Evolutionary conservation across 2,888 invertebrate species (phyloP).

Genomic region (Andrena hattorfiana): DNA sequence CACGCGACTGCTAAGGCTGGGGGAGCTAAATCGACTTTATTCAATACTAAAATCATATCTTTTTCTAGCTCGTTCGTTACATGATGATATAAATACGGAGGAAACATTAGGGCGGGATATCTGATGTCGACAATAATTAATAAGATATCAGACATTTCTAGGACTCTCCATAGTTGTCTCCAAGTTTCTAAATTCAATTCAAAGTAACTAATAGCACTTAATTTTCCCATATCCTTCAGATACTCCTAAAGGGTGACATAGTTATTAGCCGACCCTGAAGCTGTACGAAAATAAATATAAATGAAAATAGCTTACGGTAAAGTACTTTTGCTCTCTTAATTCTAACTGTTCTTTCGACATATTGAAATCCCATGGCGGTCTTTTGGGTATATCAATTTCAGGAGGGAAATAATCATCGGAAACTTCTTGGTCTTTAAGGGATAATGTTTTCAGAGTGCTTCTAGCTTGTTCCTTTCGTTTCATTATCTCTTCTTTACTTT

Average conservation of each 20-base stretch:
- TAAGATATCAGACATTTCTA: conserved; percentile 97
- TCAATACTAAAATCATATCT: conserved; percentile 94
- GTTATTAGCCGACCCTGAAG: conserved; percentile 14
- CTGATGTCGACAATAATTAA: conserved; percentile 95
- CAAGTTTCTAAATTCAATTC: conserved; percentile 98
- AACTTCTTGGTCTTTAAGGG: conserved; percentile 89
- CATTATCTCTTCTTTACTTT: conserved; percentile 90
- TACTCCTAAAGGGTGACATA: conserved; percentile 89
- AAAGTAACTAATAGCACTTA: conserved; percentile 92
- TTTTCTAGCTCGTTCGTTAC: conserved; percentile 91
- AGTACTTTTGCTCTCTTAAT: conserved; percentile 93
- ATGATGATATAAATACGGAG: conserved; percentile 94
- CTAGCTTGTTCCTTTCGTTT: conserved; percentile 90
- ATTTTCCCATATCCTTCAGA: conserved; percentile 88
- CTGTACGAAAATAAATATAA: conserved; percentile 11
- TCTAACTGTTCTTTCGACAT: conserved; percentile 91
- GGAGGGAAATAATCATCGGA: conserved; percentile 89
- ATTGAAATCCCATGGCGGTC: conserved; percentile 94
- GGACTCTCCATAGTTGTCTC: conserved; percentile 97
- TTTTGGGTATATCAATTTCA: conserved; percentile 91
- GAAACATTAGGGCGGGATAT: conserved; percentile 94
- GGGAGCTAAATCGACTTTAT: conserved; percentile 96
- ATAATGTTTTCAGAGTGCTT: conserved; percentile 86
- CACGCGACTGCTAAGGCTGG: conserved; percentile 93
- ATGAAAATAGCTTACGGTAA: conserved; percentile 86